Evolutionary conservation across 2,797 vertebrate genomes (phyloP).

Genomic region (Limosa lapponica): DNA sequence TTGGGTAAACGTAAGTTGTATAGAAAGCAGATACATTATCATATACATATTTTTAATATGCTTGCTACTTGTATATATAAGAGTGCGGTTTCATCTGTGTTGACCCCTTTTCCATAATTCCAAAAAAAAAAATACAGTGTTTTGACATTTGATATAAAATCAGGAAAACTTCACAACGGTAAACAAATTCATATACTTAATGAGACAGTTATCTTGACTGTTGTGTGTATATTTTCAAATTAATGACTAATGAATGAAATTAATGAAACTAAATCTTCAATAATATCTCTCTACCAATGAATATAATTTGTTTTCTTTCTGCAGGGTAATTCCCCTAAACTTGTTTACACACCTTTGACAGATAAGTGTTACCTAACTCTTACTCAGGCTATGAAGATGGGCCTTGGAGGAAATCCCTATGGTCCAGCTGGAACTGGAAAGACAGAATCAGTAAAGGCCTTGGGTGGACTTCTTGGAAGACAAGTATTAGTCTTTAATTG

Average conservation of each 20-base stretch:
- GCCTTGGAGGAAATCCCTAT: conserved; percentile 96
- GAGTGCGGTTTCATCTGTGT: background rate
- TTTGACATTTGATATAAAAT: background rate
- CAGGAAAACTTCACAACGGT: background rate
- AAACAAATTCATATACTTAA: background rate
- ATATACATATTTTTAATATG: background rate
- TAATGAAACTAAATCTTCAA: background rate
- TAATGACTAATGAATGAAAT: background rate
- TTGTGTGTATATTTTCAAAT: background rate
- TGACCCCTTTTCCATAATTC: background rate
- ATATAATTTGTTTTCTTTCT: background rate
- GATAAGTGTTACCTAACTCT: conserved; percentile 98
- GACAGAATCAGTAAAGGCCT: conserved; percentile 96
- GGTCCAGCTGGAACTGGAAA: conserved; percentile 98
- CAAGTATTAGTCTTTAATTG: conserved; percentile 99
- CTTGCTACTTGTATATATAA: background rate
- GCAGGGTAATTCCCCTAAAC: conserved; percentile 93
- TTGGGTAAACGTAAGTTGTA: background rate
- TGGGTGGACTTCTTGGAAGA: conserved; percentile 93
- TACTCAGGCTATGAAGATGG: conserved; percentile 97
- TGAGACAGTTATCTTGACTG: background rate
- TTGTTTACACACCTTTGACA: conserved; percentile 96
- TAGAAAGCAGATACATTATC: background rate
- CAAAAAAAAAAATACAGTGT: background rate
- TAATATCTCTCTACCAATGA: background rate